Evolutionary conservation across 2,888 invertebrate species (phyloP).

Genomic region (Pristionchus arcanus): DNA sequence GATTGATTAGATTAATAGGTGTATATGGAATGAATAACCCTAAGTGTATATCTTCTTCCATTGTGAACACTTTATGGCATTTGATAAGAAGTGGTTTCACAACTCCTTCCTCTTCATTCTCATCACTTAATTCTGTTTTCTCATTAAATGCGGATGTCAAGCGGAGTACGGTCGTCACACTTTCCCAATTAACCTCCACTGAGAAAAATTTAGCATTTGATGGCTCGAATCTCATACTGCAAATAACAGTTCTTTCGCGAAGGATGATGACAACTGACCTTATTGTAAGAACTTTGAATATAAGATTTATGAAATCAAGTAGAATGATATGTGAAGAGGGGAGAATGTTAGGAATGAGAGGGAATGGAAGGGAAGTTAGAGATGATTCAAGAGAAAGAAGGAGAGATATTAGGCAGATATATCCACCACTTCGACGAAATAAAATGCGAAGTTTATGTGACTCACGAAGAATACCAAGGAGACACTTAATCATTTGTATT

Average conservation of each 20-base stretch:
- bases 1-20: not conserved
- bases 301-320: conserved; percentile 73
- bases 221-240: conserved; percentile 98
- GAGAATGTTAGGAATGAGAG: not conserved
- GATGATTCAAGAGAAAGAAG: conserved; percentile 91
- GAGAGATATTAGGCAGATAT: conserved; percentile 96
- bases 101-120: conserved; percentile 59
- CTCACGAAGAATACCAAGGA: conserved; percentile 85
- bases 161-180: conserved; percentile 93
- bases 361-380: not conserved
- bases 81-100: conserved; percentile 62
- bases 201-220: conserved; percentile 97
- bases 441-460: conserved; percentile 96
- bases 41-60: conserved; percentile 67
- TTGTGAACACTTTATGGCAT: conserved; percentile 73
- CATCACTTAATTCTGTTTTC: conserved; percentile 57
- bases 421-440: conserved; percentile 97
- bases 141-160: conserved; percentile 90
- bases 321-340: conserved; percentile 58
- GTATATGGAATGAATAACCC: not conserved
- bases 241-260: conserved; percentile 84
- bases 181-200: conserved; percentile 91
- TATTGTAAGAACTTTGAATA: conserved; percentile 70
- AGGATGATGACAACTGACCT: conserved; percentile 34
- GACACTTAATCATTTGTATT: conserved; percentile 58